Evolutionary conservation across 2,888 invertebrate species (phyloP), one percentile per base, ranked within the genome.

Genomic region (Nymphalis urticae): DNA sequence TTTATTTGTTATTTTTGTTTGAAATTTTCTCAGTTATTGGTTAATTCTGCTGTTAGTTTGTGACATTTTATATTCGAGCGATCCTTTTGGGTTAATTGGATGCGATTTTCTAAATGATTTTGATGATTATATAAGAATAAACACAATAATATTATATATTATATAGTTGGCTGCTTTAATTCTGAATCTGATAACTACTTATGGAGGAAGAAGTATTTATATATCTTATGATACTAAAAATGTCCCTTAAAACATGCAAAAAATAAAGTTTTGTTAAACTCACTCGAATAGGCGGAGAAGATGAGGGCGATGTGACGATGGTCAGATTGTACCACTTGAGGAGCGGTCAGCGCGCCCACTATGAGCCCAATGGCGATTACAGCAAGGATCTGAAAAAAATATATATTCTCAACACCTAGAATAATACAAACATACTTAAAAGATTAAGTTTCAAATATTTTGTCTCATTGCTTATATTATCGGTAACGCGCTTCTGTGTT

Each of bases 341-440:
- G 93, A 17, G 89, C 92, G 78, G 94, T 93, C 48, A 94, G 91
- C 0, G 96, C 95, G 65, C 95, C 95, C 61, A 94, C 94, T 51
- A 95, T 91, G 74, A 95, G 86, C 4, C 94, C 95, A 59, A 95
- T 93, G 64, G 95, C 94, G 51, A 94, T 92, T 59, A 95, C 89
- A 7, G 95, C 92, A 47, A 96, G 80, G 24, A 94, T 79, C 95
- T 95, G 90, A 77, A 83, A 70, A 61, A 9, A 56, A 0, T n/a
- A 32, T 7, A 56, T n/a, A 2, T 17, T 56, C 24, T 56, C 16
- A 56, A 8, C 27, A 24, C 24, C 32, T 17, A 56, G 16, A 56
- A 17, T n/a, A 17, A 16, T 32, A 8, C 27, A 17, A 32, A 10
- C 2, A 3, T 51, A 13, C 1, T 21, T 1, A 51, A 51, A 19